Percentiles rank a stretch among this genome's conserved stretches.
Evolutionary conservation across 2,888 invertebrate genomes (phyloP).

Genomic region (Latrodectus elegans): DNA sequence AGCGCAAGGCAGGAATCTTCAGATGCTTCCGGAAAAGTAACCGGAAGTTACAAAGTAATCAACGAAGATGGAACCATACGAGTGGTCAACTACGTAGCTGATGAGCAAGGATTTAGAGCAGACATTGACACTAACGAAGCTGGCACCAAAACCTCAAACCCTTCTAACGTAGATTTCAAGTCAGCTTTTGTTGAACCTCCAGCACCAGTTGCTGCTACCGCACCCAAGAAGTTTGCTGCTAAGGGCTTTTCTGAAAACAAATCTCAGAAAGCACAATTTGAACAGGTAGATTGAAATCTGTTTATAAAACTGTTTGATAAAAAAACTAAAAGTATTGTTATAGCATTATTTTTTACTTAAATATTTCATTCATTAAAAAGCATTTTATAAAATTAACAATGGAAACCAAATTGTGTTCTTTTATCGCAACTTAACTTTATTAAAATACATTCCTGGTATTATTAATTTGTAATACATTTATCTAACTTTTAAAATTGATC

Average conservation of each 20-base stretch:
- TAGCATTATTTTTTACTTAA: not conserved
- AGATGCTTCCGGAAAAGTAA: slow-evolving; percentile 65
- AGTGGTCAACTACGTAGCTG: slow-evolving; percentile 57
- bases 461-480: too few species aligned
- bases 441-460: too few species aligned
- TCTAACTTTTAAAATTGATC: too few species aligned
- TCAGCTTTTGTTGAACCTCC: slow-evolving; percentile 48
- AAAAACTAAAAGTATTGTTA: not conserved
- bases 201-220: not conserved
- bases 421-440: too few species aligned
- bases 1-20: slow-evolving; percentile 50
- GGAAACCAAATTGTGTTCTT: too few species aligned
- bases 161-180: slow-evolving; percentile 50
- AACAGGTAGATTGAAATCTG: slow-evolving; percentile 19
- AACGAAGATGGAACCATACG: slow-evolving; percentile 57
- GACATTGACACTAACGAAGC: slow-evolving; percentile 66
- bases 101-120: slow-evolving; percentile 59
- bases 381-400: too few species aligned
- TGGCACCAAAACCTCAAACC: slow-evolving; percentile 60
- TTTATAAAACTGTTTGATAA: not conserved
- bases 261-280: slow-evolving; percentile 15
- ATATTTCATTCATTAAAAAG: too few species aligned
- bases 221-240: slow-evolving; percentile 19
- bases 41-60: slow-evolving; percentile 55
- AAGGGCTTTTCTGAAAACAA: not conserved